Conservation (phyloP, 2,113 vertebrate species). For the Sinocyclocheilus rhinocerous region DNA sequence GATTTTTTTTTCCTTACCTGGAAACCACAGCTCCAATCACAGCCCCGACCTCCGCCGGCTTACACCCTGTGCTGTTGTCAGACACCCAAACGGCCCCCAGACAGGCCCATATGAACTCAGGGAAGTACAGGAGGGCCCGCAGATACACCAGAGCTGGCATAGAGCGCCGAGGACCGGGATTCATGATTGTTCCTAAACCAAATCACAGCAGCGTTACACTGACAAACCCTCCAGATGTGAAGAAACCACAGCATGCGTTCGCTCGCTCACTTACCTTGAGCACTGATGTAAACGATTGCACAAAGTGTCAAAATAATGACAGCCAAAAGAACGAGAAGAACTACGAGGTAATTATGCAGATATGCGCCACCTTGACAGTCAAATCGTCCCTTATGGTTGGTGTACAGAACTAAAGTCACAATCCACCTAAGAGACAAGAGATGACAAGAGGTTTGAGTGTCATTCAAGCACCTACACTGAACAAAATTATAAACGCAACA, state of each 20-base stretch:
- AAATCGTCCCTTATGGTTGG: slow-evolving; percentile 79
- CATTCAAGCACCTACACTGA: too few relatives aligned
- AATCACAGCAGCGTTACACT: not conserved
- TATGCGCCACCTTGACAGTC: slow-evolving; percentile 79
- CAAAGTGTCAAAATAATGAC: slow-evolving; percentile 81
- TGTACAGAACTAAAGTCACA: slow-evolving; percentile 83
- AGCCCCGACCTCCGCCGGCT: slow-evolving; percentile 78
- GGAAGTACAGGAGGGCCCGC: slow-evolving; percentile 86
- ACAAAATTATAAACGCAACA: too few relatives aligned
- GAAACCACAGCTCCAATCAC: slow-evolving; percentile 84
- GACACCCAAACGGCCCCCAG: slow-evolving; percentile 88
- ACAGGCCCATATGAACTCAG: slow-evolving; percentile 90
- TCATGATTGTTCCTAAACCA: slow-evolving; percentile 89
- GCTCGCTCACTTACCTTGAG: slow-evolving; percentile 80
- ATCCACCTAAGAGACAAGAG: slow-evolving; percentile 82
- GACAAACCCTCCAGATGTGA: not conserved
- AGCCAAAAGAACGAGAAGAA: slow-evolving; percentile 83
- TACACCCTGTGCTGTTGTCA: slow-evolving; percentile 78
- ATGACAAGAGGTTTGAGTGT: not conserved
- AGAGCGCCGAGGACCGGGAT: slow-evolving; percentile 87
- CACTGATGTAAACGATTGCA: slow-evolving; percentile 88
- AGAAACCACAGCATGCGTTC: not conserved
- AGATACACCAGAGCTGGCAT: slow-evolving; percentile 88
- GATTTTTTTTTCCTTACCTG: slow-evolving; percentile 74
- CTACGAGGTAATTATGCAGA: slow-evolving; percentile 86